These are phyloP conservation scores for Ophion ventricosus DNA, from an alignment of 2,888 invertebrate species.

Conservation along the genomic window DNA sequence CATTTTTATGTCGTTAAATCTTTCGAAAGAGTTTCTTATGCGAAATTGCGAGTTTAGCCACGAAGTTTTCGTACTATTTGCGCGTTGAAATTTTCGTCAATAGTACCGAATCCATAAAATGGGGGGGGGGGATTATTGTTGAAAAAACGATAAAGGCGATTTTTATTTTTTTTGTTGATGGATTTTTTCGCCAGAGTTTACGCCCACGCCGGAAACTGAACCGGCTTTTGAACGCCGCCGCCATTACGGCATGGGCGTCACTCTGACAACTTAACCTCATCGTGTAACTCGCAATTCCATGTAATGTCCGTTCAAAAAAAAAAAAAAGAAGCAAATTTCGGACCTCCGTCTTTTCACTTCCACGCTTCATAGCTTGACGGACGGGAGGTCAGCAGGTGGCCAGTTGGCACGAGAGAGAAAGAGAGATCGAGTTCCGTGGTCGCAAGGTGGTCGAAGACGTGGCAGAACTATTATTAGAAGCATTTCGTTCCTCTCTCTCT, in stretches of 20 bases:
- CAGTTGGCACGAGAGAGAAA: constrained; percentile 48
- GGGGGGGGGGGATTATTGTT: not conserved
- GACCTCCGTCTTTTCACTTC: constrained; percentile 1
- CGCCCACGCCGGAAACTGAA: constrained; percentile 16
- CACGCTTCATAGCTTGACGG: constrained; percentile 45
- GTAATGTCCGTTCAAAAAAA: not conserved
- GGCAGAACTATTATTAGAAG: constrained; percentile 64
- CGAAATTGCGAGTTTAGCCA: not conserved
- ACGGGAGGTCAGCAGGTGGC: constrained; percentile 65
- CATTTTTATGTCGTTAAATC: not conserved
- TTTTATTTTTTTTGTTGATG: constrained; percentile 13
- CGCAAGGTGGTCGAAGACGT: constrained; percentile 67
- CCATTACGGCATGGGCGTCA: constrained; percentile 67
- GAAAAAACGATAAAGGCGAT: not conserved
- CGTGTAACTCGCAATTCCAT: not conserved
- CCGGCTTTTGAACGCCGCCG: constrained; percentile 49
- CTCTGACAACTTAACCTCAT: constrained; percentile 39
- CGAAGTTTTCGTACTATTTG: not conserved
- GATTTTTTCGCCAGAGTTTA: not conserved
- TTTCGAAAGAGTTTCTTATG: not conserved
- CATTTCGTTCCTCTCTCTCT: constrained; percentile 16
- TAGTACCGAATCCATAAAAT: not conserved
- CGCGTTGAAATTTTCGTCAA: not conserved
- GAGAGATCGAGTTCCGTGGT: constrained; percentile 17
- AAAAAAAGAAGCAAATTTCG: constrained; percentile 11